A percentile compares a stretch with the other conserved stretches of the same genome.
phyloP scores from a whole-genome alignment of 2,888 invertebrate species.

The Drosophila borealis region DNA sequence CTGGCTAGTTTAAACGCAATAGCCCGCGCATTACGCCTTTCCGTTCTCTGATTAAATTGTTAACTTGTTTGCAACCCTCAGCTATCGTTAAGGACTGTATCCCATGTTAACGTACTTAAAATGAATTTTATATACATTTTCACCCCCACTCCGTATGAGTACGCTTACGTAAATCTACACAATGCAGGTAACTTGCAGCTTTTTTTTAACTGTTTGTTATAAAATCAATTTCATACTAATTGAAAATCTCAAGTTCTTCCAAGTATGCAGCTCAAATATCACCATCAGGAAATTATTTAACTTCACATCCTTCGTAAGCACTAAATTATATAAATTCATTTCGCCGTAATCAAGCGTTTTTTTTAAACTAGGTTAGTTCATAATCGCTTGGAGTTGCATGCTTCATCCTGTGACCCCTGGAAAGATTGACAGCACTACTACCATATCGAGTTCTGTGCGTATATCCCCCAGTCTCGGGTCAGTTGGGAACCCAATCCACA shows the following conservation, averaged over 20 bases:
- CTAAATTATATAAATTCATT: constrained; percentile 11
- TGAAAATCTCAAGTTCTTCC: neutral
- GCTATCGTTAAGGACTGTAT: too few species aligned
- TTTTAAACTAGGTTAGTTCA: constrained; percentile 22
- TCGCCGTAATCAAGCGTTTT: constrained; percentile 9
- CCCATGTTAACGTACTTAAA: too few species aligned
- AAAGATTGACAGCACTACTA: constrained; percentile 9
- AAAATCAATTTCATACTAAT: too few species aligned
- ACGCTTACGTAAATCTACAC: too few species aligned
- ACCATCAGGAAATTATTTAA: neutral
- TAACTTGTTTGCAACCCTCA: too few species aligned
- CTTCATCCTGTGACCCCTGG: neutral
- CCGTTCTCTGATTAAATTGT: too few species aligned
- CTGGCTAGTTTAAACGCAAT: too few species aligned
- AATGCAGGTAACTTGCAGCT: too few species aligned
- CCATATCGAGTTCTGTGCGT: constrained; percentile 11
- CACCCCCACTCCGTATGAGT: too few species aligned
- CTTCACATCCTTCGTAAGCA: neutral
- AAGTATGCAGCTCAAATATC: neutral
- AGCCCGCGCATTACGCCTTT: too few species aligned
- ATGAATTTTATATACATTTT: too few species aligned
- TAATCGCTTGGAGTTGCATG: constrained; percentile 6
- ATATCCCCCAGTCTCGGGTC: constrained; percentile 22
- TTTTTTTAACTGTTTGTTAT: too few species aligned
- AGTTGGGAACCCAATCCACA: constrained; percentile 21